Conservation (phyloP, 2,888 invertebrate genomes). For the Incurvaria masculella region DNA sequence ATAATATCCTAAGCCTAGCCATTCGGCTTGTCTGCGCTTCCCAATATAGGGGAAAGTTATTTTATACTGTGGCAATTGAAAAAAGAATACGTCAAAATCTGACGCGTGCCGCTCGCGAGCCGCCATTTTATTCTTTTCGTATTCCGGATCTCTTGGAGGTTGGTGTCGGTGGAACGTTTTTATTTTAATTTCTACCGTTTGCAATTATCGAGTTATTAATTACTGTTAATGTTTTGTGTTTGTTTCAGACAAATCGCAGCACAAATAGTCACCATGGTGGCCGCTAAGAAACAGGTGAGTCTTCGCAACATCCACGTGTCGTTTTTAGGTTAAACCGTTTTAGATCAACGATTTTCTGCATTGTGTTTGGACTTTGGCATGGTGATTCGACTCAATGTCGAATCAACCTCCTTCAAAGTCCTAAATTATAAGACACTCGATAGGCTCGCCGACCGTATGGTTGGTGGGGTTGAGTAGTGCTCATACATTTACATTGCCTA, state of each 20-base stretch:
- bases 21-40: too few relatives aligned
- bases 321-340: slow-evolving; percentile 8
- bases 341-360: slow-evolving; percentile 11
- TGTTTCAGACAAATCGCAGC: neutral
- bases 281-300: slow-evolving; percentile 81
- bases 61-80: too few relatives aligned
- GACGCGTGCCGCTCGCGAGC: too few relatives aligned
- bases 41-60: too few relatives aligned
- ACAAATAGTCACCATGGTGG: slow-evolving; percentile 62
- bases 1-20: too few relatives aligned
- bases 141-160: neutral
- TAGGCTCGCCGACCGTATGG: slow-evolving; percentile 41
- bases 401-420: slow-evolving; percentile 27
- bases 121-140: too few relatives aligned
- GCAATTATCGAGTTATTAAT: too few relatives aligned
- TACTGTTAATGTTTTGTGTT: too few relatives aligned
- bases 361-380: slow-evolving; percentile 28
- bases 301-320: slow-evolving; percentile 5
- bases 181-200: too few relatives aligned
- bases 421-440: slow-evolving; percentile 37
- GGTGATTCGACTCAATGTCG: slow-evolving; percentile 23
- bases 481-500: slow-evolving; percentile 24
- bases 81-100: too few relatives aligned
- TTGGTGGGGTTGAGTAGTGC: slow-evolving; percentile 43
- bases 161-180: neutral